phyloP scores from a whole-genome alignment of 1,140 invertebrate species.

The Drosophila busckii region DNA sequence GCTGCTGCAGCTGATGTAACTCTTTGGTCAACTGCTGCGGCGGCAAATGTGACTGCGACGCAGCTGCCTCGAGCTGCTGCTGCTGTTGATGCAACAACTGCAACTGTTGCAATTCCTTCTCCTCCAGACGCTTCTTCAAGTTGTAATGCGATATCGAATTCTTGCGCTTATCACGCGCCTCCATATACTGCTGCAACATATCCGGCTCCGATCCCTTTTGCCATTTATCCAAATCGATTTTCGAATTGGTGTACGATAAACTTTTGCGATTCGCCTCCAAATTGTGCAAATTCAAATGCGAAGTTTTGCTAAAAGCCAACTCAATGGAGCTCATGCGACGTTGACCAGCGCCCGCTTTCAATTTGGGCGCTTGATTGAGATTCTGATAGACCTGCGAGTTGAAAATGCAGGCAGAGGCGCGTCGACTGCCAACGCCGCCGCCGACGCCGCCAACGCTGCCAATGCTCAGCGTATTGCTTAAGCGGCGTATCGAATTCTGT shows the following conservation, averaged over 20 bases:
- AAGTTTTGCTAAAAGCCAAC: conserved; percentile 73
- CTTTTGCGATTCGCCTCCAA: conserved; percentile 73
- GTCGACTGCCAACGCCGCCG: conserved; percentile 58
- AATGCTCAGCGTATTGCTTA: conserved; percentile 64
- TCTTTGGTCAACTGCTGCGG: conserved; percentile 43
- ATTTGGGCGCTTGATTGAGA: conserved; percentile 70
- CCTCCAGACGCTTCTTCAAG: conserved; percentile 60
- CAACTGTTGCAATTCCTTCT: conserved; percentile 61
- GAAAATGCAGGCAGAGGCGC: conserved; percentile 73
- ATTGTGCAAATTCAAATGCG: conserved; percentile 73
- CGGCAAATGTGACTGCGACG: conserved; percentile 21
- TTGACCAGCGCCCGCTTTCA: conserved; percentile 53
- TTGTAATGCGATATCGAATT: conserved; percentile 70
- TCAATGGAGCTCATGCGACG: conserved; percentile 78
- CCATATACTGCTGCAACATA: conserved; percentile 76
- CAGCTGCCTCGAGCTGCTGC: conserved; percentile 34
- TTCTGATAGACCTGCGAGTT: conserved; percentile 78
- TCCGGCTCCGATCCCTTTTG: conserved; percentile 65
- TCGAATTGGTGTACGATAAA: conserved; percentile 74
- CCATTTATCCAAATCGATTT: conserved; percentile 77
- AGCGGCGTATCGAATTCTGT: conserved; percentile 84
- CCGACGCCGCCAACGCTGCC: conserved; percentile 54
- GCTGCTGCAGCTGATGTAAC: conserved; percentile 51
- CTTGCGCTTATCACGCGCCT: conserved; percentile 72
- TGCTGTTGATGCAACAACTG: conserved; percentile 59